Percentiles rank a stretch among this genome's conserved stretches.
Conservation (phyloP, 2,888 invertebrate genomes). For the Catocala nupta region DNA sequence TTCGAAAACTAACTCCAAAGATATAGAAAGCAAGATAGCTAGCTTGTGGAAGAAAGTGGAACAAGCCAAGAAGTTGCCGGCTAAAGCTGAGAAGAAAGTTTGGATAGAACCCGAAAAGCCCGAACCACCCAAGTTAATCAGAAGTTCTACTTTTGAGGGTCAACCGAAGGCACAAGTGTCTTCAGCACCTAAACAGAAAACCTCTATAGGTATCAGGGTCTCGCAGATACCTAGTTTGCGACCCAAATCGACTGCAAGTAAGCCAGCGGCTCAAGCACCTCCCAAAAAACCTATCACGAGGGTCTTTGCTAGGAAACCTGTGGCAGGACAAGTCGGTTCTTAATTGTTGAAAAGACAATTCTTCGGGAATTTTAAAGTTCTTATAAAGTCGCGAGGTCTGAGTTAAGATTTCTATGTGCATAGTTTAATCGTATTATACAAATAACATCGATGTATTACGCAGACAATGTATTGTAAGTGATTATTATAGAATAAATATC, state of each 20-base stretch:
- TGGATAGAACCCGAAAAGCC: constrained; percentile 85
- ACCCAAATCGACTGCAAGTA: constrained; percentile 66
- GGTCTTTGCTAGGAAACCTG: constrained; percentile 70
- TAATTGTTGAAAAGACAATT: constrained; percentile 42
- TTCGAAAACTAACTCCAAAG: constrained; percentile 85
- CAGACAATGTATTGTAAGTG: constrained; percentile 9
- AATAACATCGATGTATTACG: constrained; percentile 13
- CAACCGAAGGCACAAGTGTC: constrained; percentile 74
- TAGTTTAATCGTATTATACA: constrained; percentile 14
- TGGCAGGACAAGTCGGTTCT: constrained; percentile 66
- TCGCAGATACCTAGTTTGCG: constrained; percentile 80
- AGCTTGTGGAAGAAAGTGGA: constrained; percentile 93
- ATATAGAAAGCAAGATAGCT: constrained; percentile 93
- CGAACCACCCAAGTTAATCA: constrained; percentile 80
- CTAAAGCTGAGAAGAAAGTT: constrained; percentile 88
- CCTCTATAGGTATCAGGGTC: constrained; percentile 79
- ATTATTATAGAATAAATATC: constrained; percentile 6
- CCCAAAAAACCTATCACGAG: constrained; percentile 66
- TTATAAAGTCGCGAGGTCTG: constrained; percentile 25
- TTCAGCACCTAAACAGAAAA: constrained; percentile 80
- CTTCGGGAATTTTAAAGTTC: constrained; percentile 29
- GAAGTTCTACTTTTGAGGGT: constrained; percentile 90
- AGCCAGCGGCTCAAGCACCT: constrained; percentile 51
- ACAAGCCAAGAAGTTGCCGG: constrained; percentile 88
- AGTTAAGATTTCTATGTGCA: constrained; percentile 11